These are phyloP conservation scores for Oceanites oceanicus DNA, from an alignment of 2,113 vertebrate genomes.

Conservation along the genomic window DNA sequence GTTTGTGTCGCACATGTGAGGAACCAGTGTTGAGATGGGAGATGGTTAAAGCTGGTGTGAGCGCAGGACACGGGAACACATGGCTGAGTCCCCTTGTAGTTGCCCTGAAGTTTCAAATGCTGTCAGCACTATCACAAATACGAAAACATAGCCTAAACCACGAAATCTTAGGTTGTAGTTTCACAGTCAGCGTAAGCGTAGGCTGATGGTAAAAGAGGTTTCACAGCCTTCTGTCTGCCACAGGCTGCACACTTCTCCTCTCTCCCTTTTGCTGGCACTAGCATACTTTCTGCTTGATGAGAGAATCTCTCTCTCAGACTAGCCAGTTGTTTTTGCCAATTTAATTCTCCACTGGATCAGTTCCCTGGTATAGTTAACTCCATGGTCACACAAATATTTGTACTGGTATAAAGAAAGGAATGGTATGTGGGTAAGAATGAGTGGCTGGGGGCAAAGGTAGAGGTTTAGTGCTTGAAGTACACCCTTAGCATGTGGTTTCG, in stretches of 20 bases:
- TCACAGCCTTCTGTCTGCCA: conserved; percentile 34
- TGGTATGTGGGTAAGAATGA: neutral
- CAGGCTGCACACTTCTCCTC: neutral
- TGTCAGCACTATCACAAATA: neutral
- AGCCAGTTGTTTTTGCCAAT: conserved; percentile 55
- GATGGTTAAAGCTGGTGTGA: accelerated
- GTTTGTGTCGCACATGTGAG: neutral
- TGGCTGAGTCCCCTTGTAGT: neutral
- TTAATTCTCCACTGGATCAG: neutral
- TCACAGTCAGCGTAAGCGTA: neutral
- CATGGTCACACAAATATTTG: conserved; percentile 7
- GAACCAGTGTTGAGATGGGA: neutral
- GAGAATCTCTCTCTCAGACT: neutral
- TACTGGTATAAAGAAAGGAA: neutral
- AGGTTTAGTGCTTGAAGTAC: neutral
- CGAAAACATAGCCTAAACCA: neutral
- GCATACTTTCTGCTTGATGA: neutral
- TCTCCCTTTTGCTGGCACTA: conserved; percentile 1
- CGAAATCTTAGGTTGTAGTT: neutral
- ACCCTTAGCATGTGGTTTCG: neutral
- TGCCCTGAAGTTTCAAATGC: neutral
- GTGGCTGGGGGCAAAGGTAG: neutral
- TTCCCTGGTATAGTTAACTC: conserved; percentile 3
- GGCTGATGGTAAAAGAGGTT: conserved; percentile 42
- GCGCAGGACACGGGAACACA: neutral